These are phyloP conservation scores for Enteromius afrohamiltoni DNA, from an alignment of 2,797 vertebrate species.

Conservation along the genomic window DNA sequence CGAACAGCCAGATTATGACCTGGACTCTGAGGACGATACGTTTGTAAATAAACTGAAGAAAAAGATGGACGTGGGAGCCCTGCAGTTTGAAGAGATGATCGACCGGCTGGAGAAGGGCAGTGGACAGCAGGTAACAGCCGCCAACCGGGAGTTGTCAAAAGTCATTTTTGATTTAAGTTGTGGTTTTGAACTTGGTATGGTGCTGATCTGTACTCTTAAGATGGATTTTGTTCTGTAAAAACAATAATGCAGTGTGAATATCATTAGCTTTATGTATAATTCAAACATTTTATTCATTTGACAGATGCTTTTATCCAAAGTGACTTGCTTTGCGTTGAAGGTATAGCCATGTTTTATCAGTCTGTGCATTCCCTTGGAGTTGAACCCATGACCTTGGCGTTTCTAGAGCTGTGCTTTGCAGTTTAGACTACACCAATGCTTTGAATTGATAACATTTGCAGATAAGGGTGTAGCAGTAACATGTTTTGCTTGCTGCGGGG, in stretches of 20 bases:
- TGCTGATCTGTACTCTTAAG: neutral
- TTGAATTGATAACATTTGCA: neutral
- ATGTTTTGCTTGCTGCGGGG: neutral
- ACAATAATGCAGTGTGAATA: neutral
- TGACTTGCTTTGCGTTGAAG: conserved; percentile 16
- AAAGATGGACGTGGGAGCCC: conserved; percentile 94
- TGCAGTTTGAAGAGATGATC: conserved; percentile 99
- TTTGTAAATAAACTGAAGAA: conserved; percentile 98
- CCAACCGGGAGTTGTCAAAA: neutral
- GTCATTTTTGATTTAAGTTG: neutral
- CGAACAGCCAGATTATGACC: conserved; percentile 87
- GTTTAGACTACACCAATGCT: neutral
- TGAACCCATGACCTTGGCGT: neutral
- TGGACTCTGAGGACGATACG: conserved; percentile 86
- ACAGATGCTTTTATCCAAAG: conserved; percentile 39
- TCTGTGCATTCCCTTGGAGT: conserved; percentile 6
- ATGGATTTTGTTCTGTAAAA: neutral
- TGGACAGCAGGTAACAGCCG: conserved; percentile 89
- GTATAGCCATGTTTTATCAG: conserved; percentile 11
- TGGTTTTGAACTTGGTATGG: neutral
- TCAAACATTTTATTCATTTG: neutral
- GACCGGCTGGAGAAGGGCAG: conserved; percentile 98
- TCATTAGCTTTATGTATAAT: neutral
- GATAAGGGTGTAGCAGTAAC: neutral
- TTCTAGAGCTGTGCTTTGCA: neutral